Evolutionary conservation across 2,113 vertebrate genomes (phyloP), one percentile per base, ranked within the genome.

Genomic region (Cygnus atratus): DNA sequence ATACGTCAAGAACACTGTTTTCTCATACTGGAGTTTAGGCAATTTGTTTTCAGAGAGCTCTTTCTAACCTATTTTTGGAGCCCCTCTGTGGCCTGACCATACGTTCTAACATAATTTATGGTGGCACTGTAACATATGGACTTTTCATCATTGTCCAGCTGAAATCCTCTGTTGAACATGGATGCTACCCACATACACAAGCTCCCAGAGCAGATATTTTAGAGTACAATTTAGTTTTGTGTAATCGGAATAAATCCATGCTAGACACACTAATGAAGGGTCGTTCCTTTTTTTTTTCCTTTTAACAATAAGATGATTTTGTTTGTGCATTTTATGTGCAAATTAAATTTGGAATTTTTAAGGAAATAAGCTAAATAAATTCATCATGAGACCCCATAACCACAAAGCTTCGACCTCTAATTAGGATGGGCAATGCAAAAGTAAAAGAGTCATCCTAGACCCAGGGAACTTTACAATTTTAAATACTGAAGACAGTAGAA

Each of bases 51-150:
- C 97, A 97, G 96, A 97, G 97, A 97, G 93, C 97, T 97, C 97
- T 97, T 97, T 98, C 97, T 98, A 97, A 65, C 98, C 98, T 99
- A 98, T 99, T 98, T 99, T 98, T 98, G 98, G 98, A 98, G 96
- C 96, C 94, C 98, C 98, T 98, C 57, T 96, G 97, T 97, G 98
- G 98, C 98, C 97, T 98, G 97, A 97, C 98, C 98, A 82, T 98
- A 97, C 97, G 84, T 98, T 98, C 97, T 95, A 96, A 98, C 97
- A 98, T 99, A 98, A 98, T 98, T 98, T 98, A 99, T 98, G 98
- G 97, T 97, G 97, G 97, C 97, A 97, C 74, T 87, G 96, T 97
- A 98, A 97, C 98, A 98, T 98, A 98, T 94, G 98, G 98, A 98
- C 98, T 98, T 98, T 98, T 98, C 97, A 98, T 99, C 98, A 98